Evolutionary conservation across 2,888 invertebrate species (phyloP).

Genomic region (Neria commutata): DNA sequence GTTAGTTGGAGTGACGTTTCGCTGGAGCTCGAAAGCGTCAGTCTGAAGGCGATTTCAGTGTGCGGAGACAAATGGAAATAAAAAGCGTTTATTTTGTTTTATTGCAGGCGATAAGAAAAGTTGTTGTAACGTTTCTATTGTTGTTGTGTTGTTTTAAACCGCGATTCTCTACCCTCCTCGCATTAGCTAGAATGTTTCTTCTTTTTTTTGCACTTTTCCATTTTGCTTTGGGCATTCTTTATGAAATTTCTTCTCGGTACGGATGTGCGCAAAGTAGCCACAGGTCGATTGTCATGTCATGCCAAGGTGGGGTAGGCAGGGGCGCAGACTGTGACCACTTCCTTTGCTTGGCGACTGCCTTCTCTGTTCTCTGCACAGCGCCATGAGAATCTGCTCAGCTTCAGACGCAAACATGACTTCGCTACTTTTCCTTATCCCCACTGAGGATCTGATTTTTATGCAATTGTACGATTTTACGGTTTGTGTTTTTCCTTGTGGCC

Average conservation of each 20-base stretch:
- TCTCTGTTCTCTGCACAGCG: conserved; percentile 3
- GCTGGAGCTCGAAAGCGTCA: conserved; percentile 11
- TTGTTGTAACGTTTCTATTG: conserved; percentile 44
- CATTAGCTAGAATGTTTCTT: neutral
- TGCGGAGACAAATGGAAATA: conserved; percentile 58
- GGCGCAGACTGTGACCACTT: conserved; percentile 44
- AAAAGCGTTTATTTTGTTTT: conserved; percentile 59
- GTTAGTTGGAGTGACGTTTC: conserved; percentile 38
- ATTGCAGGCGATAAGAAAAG: conserved; percentile 57
- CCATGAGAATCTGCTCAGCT: neutral
- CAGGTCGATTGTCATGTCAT: conserved; percentile 35
- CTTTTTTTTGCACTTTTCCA: conserved; percentile 36
- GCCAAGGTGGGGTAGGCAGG: neutral
- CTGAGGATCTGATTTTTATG: conserved; percentile 31
- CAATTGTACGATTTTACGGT: conserved; percentile 21
- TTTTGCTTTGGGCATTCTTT: conserved; percentile 31
- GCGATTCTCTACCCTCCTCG: conserved; percentile 20
- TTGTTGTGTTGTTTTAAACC: conserved; percentile 41
- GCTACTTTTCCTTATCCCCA: conserved; percentile 42
- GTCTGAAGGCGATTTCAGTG: conserved; percentile 44
- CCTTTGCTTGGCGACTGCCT: conserved; percentile 29
- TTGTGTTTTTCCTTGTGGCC: conserved; percentile 25
- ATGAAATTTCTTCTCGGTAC: conserved; percentile 34
- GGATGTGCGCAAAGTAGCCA: conserved; percentile 36
- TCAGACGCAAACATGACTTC: conserved; percentile 39